These are phyloP conservation scores for Lichenostomus cassidix DNA, from an alignment of 2,113 vertebrate genomes.

Conservation along the genomic window DNA sequence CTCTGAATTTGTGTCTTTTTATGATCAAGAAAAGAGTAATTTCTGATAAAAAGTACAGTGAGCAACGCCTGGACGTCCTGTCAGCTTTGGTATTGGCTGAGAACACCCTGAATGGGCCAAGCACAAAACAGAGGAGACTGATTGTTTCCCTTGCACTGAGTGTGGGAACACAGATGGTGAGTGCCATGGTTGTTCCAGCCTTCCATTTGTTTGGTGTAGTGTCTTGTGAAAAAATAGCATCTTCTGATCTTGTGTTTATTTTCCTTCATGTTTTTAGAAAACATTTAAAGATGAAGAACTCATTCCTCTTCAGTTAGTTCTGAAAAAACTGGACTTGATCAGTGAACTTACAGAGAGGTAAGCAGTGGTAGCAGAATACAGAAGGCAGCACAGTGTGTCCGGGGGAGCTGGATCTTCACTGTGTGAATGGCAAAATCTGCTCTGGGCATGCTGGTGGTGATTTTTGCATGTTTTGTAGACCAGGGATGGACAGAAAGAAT, in stretches of 20 bases:
- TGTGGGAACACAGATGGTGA: slow-evolving; percentile 95
- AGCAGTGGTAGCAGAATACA: background rate
- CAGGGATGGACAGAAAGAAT: background rate
- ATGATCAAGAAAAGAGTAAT: slow-evolving; percentile 91
- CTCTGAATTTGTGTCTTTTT: slow-evolving; percentile 13
- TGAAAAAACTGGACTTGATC: slow-evolving; percentile 96
- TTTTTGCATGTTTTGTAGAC: background rate
- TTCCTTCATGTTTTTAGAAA: slow-evolving; percentile 75
- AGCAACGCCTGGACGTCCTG: slow-evolving; percentile 95
- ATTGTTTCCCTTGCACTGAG: slow-evolving; percentile 91
- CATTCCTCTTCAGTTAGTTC: slow-evolving; percentile 87
- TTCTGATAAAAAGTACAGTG: slow-evolving; percentile 99
- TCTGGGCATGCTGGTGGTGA: background rate
- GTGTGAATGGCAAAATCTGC: background rate
- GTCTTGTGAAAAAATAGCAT: background rate
- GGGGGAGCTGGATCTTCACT: background rate
- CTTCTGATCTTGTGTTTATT: background rate
- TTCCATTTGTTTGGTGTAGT: background rate
- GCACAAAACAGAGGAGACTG: slow-evolving; percentile 91
- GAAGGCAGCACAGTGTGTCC: background rate
- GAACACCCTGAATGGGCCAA: slow-evolving; percentile 92
- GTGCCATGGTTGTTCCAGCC: background rate
- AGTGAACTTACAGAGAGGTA: slow-evolving; percentile 92
- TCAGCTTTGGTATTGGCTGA: slow-evolving; percentile 94
- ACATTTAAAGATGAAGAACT: slow-evolving; percentile 98